These are phyloP conservation scores for Drosophila albomicans DNA, from an alignment of 1,140 invertebrate species.

Conservation along the genomic window DNA sequence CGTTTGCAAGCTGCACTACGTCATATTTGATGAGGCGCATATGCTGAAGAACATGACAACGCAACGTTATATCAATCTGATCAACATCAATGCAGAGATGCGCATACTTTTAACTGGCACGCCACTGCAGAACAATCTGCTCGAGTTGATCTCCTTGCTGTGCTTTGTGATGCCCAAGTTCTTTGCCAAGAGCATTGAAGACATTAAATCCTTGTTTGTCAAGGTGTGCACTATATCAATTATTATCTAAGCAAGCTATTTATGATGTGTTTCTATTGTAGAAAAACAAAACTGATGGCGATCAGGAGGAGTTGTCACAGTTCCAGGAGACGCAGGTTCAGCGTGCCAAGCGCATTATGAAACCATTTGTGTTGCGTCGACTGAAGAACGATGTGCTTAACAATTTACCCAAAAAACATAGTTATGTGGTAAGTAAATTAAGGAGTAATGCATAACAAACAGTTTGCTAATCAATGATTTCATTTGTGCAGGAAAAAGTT, in stretches of 20 bases:
- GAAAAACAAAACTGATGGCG: slow-evolving; percentile 84
- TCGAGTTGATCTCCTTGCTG: slow-evolving; percentile 97
- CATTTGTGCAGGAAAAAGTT: slow-evolving; percentile 83
- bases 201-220: slow-evolving; percentile 95
- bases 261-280: slow-evolving; percentile 24
- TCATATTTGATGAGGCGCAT: slow-evolving; percentile 98
- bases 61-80: slow-evolving; percentile 94
- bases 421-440: slow-evolving; percentile 86
- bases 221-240: slow-evolving; percentile 77
- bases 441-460: background rate
- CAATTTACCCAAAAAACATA: slow-evolving; percentile 92
- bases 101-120: slow-evolving; percentile 95
- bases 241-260: too few species aligned
- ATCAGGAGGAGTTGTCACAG: slow-evolving; percentile 87
- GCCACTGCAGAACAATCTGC: slow-evolving; percentile 97
- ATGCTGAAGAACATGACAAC: slow-evolving; percentile 99
- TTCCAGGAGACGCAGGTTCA: slow-evolving; percentile 95
- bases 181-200: slow-evolving; percentile 94
- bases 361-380: slow-evolving; percentile 96
- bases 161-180: slow-evolving; percentile 98
- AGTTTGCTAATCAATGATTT: background rate
- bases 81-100: slow-evolving; percentile 94
- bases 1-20: slow-evolving; percentile 94
- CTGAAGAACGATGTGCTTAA: slow-evolving; percentile 94
- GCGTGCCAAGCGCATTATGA: slow-evolving; percentile 97